phyloP scores from a whole-genome alignment of 2,113 vertebrate species.

The Vulpes lagopus region DNA sequence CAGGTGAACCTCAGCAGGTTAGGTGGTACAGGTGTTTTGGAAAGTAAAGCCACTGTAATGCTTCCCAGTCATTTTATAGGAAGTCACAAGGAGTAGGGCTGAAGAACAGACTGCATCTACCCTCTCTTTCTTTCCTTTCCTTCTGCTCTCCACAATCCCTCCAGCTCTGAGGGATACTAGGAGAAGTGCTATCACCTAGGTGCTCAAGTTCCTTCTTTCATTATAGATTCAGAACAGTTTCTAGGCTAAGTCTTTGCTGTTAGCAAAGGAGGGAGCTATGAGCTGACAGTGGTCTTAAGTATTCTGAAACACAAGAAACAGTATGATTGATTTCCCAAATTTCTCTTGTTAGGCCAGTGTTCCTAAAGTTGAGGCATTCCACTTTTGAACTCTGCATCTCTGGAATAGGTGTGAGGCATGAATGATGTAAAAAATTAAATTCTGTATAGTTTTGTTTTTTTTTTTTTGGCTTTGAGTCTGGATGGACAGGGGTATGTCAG shows the following conservation, averaged over 20 bases:
- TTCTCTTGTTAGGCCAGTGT: neutral
- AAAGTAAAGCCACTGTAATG: neutral
- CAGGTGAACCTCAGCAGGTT: neutral
- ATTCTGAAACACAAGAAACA: neutral
- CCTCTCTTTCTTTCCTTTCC: neutral
- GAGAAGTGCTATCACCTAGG: neutral
- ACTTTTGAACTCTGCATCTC: neutral
- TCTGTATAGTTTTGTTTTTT: neutral
- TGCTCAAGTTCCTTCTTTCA: neutral
- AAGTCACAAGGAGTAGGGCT: neutral
- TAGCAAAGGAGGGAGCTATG: neutral
- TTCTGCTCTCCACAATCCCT: fast-evolving
- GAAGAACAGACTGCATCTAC: neutral
- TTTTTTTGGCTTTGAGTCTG: neutral
- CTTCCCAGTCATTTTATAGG: neutral
- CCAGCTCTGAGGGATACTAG: neutral
- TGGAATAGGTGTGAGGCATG: neutral
- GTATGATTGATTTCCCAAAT: neutral
- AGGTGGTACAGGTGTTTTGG: neutral
- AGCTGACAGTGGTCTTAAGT: neutral
- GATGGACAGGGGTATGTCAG: neutral
- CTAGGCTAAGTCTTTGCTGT: neutral
- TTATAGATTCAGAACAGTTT: neutral
- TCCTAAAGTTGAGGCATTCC: neutral
- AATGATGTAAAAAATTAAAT: slow-evolving; percentile 43